Evolutionary conservation across 2,113 vertebrate genomes (phyloP), one percentile per base, ranked within the genome.

Genomic region (Ptilonorhynchus violaceus): DNA sequence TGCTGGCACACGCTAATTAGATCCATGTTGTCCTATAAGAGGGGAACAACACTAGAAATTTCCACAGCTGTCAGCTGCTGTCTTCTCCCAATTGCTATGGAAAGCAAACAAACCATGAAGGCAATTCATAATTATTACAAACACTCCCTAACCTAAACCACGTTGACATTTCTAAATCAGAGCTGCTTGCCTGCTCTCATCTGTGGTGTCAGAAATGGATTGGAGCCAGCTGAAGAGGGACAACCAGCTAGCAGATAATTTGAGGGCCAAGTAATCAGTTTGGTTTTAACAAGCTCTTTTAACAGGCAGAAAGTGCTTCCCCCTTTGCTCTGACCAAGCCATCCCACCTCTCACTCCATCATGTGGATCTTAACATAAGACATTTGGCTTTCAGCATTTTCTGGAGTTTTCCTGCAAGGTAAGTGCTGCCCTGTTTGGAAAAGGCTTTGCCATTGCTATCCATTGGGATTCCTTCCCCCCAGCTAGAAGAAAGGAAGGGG

Each of bases 51-150:
- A 70, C 64, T 27, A 94, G 89, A 27, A 91, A 94, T 89, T 81
- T 84, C 94, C 89, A 69, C 94, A 96, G 91, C 85, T 96, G 94
- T 93, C 96, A 97, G 93, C 91, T 96, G 81, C 95, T 92, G 92
- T 91, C 90, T 93, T 87, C 91, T 93, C 4, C 0, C 91, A 78
- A 96, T 83, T 93, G 89, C 91, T 96, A 92, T 81, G 83, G 87
- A 96, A 96, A 97, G 92, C 91, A 97, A 97, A 97, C 92, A 97
- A 97, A 96, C 96, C 55, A 55, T 92, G 91, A 94, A 93, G 84
- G 84, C 93, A 93, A 91, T 91, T 96, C 88, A 50, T 86, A 92
- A 96, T 92, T 96, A 94, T 93, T 97, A 89, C 74, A 97, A 96
- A 96, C 89, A 91, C 82, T 94, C 88, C 81, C 85, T 96, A 96